A percentile compares a stretch with the other conserved stretches of the same genome.
Evolutionary conservation across 2,888 invertebrate genomes (phyloP).

Genomic region (Beris chalybata): DNA sequence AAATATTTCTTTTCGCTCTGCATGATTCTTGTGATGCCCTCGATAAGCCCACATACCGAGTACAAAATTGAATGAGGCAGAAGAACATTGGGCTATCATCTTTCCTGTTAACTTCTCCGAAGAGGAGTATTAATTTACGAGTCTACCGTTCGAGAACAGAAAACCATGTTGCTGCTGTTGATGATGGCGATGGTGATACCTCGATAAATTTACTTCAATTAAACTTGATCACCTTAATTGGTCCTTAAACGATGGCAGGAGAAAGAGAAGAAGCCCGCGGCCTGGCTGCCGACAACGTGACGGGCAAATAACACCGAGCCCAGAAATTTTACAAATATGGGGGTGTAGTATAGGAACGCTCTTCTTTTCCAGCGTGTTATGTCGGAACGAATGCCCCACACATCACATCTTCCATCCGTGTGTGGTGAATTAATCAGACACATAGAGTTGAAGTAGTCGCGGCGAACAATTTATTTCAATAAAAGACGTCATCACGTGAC

Average conservation of each 20-base stretch:
- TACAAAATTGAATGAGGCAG: no score
- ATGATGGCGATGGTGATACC: conserved; percentile 23
- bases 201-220: conserved; percentile 46
- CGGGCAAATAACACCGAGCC: conserved; percentile 8
- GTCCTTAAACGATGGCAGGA: conserved; percentile 39
- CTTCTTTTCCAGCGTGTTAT: no score
- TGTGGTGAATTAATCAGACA: conserved; percentile 27
- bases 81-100: no score
- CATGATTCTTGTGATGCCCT: no score
- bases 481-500: conserved; percentile 28
- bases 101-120: no score
- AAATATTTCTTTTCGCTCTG: no score
- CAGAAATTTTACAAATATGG: no score
- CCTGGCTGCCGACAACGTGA: background rate
- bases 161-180: background rate
- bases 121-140: background rate
- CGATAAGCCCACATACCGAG: no score
- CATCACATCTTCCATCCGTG: background rate
- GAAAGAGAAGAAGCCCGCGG: conserved; percentile 1
- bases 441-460: conserved; percentile 26
- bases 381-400: no score
- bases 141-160: background rate
- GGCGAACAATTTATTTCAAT: conserved; percentile 28
- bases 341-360: no score
- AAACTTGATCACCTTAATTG: conserved; percentile 55